Conservation (phyloP, 2,113 vertebrate genomes). For the Camelus bactrianus region DNA sequence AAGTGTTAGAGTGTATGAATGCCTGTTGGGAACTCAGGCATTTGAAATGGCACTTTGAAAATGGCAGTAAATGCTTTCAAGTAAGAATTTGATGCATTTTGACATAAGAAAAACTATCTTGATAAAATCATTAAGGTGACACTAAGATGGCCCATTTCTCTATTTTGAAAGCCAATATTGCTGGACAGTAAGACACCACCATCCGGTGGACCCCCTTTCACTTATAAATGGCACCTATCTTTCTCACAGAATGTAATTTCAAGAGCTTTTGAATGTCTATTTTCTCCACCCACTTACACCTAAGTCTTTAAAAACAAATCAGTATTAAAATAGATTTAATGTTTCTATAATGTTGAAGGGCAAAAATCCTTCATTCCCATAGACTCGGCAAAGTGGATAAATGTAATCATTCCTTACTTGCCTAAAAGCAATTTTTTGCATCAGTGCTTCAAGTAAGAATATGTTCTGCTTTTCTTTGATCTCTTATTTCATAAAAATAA, state of each 20-base stretch:
- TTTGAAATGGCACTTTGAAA: background rate
- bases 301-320: background rate
- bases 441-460: conserved; percentile 73
- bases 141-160: background rate
- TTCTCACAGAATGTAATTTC: background rate
- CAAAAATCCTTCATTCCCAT: conserved; percentile 1
- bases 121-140: background rate
- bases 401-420: conserved; percentile 67
- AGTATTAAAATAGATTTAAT: background rate
- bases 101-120: background rate
- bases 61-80: background rate
- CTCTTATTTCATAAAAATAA: conserved; percentile 62
- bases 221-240: background rate
- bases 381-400: background rate
- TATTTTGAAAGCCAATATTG: background rate
- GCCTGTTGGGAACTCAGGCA: background rate
- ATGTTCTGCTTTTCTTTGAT: conserved; percentile 66
- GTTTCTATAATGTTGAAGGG: background rate
- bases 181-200: background rate
- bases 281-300: background rate
- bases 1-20: background rate
- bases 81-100: background rate
- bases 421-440: conserved; percentile 77
- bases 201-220: background rate
- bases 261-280: background rate